Evolutionary conservation across 1,140 invertebrate genomes (phyloP), one percentile per base, ranked within the genome.

Genomic region (Hylyphantes graminicola): DNA sequence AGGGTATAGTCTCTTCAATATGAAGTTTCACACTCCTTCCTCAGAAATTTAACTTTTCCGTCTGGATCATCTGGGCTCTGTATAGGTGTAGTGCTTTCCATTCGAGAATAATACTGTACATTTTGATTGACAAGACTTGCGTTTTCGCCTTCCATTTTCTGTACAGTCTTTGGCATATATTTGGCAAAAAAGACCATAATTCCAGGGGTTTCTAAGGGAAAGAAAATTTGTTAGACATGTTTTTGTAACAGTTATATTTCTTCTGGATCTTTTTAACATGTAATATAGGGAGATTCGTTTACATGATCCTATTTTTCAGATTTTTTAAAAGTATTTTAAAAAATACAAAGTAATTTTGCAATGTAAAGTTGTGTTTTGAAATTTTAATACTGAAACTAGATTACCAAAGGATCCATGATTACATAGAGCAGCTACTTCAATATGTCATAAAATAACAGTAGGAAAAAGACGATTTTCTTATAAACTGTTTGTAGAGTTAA

Each of bases 61-160:
- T 72, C 82, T 54, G 59, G 75, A 17, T 72, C 65, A n/a, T 77
- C 82, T 0, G 53, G 64, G 48, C 74, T 77, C 9, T 68, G 72
- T 19, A 15, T 19, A 51, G 87, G 86, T 12, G 84, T 75, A n/a
- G 82, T 78, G 11, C 65, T 82, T 9, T 80, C 54, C 87, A 88
- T 88, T 12, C 88, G 68, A 11, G 87, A 87, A 76, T 88, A 88
- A 80, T 88, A 88, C 55, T 87, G 88, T 7, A 88, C 87, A 65
- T 88, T 86, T 35, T 88, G 88, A 17, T 86, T 87, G 68, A 88
- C 86, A 8, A 88, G 85, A n/a, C 87, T 87, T 11, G 87, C 84
- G 76, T 88, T 87, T 74, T 88, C 88, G 76, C 87, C 72, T 59
- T 86, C 82, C 51, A 78, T 48, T 35, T 73, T 77, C 17, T 67